A percentile compares a stretch with the other conserved stretches of the same genome.
Conservation (phyloP, 2,888 invertebrate species). For the Mesorhabditis sp. region DNA sequence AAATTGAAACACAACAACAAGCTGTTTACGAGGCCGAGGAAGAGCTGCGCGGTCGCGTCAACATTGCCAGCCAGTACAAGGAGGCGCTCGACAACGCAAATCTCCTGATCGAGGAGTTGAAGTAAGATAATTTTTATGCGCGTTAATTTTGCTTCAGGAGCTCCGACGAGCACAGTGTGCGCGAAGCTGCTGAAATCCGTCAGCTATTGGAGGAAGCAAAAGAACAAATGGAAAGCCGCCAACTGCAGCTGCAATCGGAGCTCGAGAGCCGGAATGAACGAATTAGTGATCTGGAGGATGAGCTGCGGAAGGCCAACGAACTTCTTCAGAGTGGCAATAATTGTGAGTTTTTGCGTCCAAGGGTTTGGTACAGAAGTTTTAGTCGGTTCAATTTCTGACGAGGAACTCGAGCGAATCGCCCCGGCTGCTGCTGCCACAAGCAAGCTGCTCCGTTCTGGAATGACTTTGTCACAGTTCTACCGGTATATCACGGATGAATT, state of each 20-base stretch:
- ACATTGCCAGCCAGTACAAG: not conserved
- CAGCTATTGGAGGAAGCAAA: no score
- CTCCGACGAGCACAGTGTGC: no score
- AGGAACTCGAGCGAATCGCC: not conserved
- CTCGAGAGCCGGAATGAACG: conserved; percentile 1
- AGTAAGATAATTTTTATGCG: not conserved
- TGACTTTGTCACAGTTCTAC: conserved; percentile 1
- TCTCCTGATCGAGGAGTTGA: not conserved
- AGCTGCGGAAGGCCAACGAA: conserved; percentile 1
- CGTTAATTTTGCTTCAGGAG: no score
- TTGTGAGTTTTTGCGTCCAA: not conserved
- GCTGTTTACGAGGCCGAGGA: not conserved
- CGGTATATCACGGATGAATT: not conserved
- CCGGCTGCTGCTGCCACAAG: not conserved
- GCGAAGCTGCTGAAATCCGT: no score
- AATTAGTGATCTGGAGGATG: not conserved
- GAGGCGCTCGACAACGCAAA: conserved; percentile 2
- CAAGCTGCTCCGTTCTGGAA: not conserved
- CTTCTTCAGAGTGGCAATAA: not conserved
- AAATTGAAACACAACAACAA: not conserved
- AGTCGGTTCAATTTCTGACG: not conserved
- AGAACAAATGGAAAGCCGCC: no score
- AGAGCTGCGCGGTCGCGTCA: not conserved
- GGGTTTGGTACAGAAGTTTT: not conserved
- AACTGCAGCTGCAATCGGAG: not conserved